Conservation (phyloP, 2,113 vertebrate species). For the Pycnonotus jocosus region DNA sequence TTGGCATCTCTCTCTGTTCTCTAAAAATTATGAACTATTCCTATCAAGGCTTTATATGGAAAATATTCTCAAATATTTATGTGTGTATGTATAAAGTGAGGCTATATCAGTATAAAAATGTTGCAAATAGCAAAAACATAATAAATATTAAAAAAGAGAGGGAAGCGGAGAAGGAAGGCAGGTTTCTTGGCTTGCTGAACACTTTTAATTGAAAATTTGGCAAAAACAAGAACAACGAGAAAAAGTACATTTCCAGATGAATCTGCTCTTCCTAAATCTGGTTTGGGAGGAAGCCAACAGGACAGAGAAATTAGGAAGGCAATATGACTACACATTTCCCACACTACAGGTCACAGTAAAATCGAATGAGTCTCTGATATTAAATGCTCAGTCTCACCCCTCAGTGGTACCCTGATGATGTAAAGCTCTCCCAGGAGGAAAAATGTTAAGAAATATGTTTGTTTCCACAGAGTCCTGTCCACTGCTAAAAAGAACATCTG, state of each 20-base stretch:
- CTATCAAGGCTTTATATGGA: not conserved
- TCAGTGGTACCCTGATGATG: not conserved
- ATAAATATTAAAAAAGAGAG: not conserved
- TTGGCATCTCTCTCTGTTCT: not conserved
- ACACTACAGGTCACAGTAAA: not conserved
- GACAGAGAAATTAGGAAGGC: not conserved
- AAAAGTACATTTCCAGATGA: slow-evolving; percentile 33
- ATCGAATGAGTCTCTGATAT: not conserved
- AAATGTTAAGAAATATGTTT: not conserved
- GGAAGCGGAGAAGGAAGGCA: not conserved
- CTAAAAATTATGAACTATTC: not conserved
- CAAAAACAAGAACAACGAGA: not conserved
- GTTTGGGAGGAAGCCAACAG: slow-evolving; percentile 13
- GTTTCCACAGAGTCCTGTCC: not conserved
- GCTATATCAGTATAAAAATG: not conserved
- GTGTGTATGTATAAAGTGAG: not conserved
- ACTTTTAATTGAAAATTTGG: slow-evolving; percentile 47
- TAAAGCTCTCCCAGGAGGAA: not conserved
- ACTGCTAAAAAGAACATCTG: not conserved
- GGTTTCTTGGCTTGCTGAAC: slow-evolving; percentile 9
- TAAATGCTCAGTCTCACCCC: not conserved
- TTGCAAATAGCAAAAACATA: not conserved
- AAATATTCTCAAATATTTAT: slow-evolving; percentile 26
- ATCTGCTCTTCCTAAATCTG: slow-evolving; percentile 18
- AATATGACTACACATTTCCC: slow-evolving; percentile 2